phyloP scores from a whole-genome alignment of 2,113 vertebrate species.

The Alethe castanea region DNA sequence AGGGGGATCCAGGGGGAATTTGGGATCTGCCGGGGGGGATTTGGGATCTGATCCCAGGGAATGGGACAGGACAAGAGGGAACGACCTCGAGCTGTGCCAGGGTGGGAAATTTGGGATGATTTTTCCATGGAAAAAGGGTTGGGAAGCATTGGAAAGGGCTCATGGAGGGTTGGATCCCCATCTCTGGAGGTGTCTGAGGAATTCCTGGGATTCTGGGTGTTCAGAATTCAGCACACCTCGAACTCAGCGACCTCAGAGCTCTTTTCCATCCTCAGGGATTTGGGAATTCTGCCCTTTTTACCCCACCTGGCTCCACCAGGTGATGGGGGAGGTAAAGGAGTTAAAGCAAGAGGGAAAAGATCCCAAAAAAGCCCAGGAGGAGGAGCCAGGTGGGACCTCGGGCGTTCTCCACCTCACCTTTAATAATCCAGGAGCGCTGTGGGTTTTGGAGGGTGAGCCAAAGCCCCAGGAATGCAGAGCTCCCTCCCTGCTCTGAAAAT shows the following conservation, averaged over 20 bases:
- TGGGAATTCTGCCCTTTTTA: neutral
- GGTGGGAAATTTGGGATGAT: neutral
- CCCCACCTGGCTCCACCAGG: neutral
- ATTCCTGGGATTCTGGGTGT: neutral
- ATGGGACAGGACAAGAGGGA: neutral
- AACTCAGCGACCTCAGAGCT: no score
- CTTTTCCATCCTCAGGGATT: neutral
- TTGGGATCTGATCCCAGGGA: neutral
- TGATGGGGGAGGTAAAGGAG: neutral
- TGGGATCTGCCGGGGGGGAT: no score
- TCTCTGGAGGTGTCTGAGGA: neutral
- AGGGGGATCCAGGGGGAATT: neutral
- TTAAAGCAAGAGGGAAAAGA: neutral
- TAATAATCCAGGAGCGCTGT: rapidly evolving
- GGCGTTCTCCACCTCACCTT: neutral
- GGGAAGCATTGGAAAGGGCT: neutral
- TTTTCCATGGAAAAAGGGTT: neutral
- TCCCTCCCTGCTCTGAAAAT: neutral
- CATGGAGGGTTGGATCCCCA: neutral
- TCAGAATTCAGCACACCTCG: no score
- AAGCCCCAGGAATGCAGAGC: neutral
- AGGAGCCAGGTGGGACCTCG: neutral
- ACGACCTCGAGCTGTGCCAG: neutral
- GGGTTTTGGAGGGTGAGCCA: neutral
- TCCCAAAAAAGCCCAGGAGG: neutral